Evolutionary conservation across 1,140 invertebrate species (phyloP).

Genomic region (Cylas formicarius): DNA sequence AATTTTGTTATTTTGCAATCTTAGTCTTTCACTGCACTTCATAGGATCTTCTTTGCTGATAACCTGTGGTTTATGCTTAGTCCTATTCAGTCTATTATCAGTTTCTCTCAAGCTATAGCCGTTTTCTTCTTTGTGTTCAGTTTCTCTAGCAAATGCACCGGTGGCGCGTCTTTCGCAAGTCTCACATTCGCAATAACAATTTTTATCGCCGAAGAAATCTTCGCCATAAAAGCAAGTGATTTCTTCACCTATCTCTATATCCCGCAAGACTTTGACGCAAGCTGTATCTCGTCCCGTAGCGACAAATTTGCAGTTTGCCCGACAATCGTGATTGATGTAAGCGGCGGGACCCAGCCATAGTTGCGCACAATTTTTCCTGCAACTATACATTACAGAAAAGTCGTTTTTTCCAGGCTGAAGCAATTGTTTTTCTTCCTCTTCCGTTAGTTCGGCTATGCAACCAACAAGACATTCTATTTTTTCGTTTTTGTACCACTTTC

Average conservation of each 20-base stretch:
- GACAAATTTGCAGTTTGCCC: conserved; percentile 96
- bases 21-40: conserved; percentile 42
- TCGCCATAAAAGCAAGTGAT: conserved; percentile 98
- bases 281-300: conserved; percentile 93
- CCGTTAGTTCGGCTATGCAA: conserved; percentile 92
- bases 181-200: conserved; percentile 94
- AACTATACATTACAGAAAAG: conserved; percentile 98
- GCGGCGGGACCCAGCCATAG: conserved; percentile 97
- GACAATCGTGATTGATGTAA: conserved; percentile 98
- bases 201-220: conserved; percentile 97
- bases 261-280: conserved; percentile 92
- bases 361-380: conserved; percentile 97
- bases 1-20: conserved; percentile 43
- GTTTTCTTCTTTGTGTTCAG: conserved; percentile 48
- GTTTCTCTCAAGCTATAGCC: conserved; percentile 90
- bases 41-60: conserved; percentile 37
- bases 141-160: conserved; percentile 76
- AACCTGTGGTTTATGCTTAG: conserved; percentile 60
- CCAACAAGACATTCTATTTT: conserved; percentile 93
- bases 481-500: conserved; percentile 93
- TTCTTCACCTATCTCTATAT: conserved; percentile 93
- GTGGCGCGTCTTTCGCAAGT: conserved; percentile 91
- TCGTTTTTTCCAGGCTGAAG: conserved; percentile 94
- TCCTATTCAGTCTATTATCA: conserved; percentile 86
- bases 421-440: conserved; percentile 88